phyloP scores from a whole-genome alignment of 2,888 invertebrate genomes.

The Dromius quadrimaculatus region DNA sequence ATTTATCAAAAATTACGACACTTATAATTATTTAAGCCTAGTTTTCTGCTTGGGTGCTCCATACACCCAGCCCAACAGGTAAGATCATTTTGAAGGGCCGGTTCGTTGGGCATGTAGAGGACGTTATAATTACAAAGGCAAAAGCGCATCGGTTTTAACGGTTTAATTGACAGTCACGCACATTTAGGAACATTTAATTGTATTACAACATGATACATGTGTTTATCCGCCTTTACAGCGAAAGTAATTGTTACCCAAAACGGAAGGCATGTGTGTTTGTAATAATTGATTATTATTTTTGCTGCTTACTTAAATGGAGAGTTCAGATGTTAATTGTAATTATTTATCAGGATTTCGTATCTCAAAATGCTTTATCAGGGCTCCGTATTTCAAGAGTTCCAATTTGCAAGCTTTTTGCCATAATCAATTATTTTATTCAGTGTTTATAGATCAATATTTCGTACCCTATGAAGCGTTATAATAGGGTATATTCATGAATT shows the following conservation, averaged over 20 bases:
- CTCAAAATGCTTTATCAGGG: too few relatives aligned
- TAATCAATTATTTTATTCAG: too few relatives aligned
- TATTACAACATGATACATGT: conserved; percentile 30
- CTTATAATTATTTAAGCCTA: conserved; percentile 4
- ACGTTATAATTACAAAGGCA: conserved; percentile 51
- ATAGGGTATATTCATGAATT: too few relatives aligned
- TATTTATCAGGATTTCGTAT: too few relatives aligned
- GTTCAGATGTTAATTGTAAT: too few relatives aligned
- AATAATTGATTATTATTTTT: conserved; percentile 5
- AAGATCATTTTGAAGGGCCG: conserved; percentile 18
- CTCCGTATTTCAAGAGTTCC: too few relatives aligned
- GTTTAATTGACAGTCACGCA: conserved; percentile 54
- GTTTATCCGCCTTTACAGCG: conserved; percentile 23
- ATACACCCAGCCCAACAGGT: conserved; percentile 25
- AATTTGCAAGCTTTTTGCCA: too few relatives aligned
- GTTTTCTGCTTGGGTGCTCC: conserved; percentile 34
- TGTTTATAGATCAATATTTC: too few relatives aligned
- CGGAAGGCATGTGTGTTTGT: conserved; percentile 13
- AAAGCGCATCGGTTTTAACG: conserved; percentile 49
- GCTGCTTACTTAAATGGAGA: too few relatives aligned
- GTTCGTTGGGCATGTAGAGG: conserved; percentile 19
- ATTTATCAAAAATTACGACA: neutral
- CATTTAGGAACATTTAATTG: conserved; percentile 53
- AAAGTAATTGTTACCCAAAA: conserved; percentile 38
- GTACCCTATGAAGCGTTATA: too few relatives aligned